Conservation (phyloP, 92 coral and sea anemone species). For the Micromussa lordhowensis region DNA sequence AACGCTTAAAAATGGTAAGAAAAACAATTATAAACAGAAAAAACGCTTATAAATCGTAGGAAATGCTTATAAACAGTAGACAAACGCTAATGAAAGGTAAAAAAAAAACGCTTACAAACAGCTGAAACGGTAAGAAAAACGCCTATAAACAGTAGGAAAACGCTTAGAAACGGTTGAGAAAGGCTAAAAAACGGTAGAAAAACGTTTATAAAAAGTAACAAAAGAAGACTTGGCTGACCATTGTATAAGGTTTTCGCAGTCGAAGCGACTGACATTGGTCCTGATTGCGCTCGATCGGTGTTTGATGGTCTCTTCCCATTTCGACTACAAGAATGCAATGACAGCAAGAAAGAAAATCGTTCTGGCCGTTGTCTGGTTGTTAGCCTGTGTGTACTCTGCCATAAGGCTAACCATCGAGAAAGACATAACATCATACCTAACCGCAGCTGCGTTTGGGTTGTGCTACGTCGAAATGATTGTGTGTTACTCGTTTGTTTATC, state of each 20-base stretch:
- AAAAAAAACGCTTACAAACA: too few species aligned
- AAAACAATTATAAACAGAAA: too few species aligned
- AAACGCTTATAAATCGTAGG: background rate
- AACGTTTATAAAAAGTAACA: too few species aligned
- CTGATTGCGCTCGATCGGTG: slow-evolving; percentile 87
- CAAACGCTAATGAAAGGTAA: too few species aligned
- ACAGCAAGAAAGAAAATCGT: slow-evolving; percentile 66
- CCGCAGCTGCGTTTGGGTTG: slow-evolving; percentile 67
- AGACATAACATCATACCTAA: slow-evolving; percentile 70
- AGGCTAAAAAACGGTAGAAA: too few species aligned
- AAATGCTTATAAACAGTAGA: background rate
- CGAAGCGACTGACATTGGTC: slow-evolving; percentile 42
- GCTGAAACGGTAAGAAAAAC: too few species aligned
- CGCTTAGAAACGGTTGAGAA: too few species aligned
- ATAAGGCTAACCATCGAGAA: slow-evolving; percentile 72
- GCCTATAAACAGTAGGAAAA: too few species aligned
- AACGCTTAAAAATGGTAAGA: background rate
- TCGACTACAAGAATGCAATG: slow-evolving; percentile 74
- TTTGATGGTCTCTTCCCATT: slow-evolving; percentile 62
- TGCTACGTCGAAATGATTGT: slow-evolving; percentile 67
- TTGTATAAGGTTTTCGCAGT: too few species aligned
- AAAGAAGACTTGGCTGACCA: too few species aligned
- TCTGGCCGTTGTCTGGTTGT: slow-evolving; percentile 65
- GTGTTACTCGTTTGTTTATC: slow-evolving; percentile 71
- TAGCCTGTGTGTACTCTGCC: slow-evolving; percentile 70